Percentiles rank a stretch among this genome's conserved stretches.
These are phyloP conservation scores for Eucidaris tribuloides DNA, from an alignment of 35 echinoderm and acorn worm genomes.

Conservation along the genomic window DNA sequence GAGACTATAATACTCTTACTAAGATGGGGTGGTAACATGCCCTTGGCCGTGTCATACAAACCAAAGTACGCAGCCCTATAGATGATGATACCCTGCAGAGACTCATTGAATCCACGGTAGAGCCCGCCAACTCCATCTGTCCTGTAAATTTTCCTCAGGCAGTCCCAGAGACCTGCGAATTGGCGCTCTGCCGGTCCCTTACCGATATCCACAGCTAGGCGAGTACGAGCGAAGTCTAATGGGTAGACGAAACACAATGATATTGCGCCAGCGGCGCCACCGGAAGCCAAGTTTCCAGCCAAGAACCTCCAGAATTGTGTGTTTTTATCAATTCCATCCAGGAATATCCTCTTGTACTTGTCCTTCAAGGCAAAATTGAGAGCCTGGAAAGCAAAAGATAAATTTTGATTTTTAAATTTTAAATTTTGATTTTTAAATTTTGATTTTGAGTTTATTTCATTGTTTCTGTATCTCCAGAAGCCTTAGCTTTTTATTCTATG, in stretches of 20 bases:
- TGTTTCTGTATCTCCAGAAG: too few species aligned
- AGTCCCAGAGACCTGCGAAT: conserved; percentile 62
- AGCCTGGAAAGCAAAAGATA: conserved; percentile 84
- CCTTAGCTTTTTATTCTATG: too few species aligned
- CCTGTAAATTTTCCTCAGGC: conserved; percentile 61
- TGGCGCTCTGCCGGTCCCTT: conserved; percentile 37
- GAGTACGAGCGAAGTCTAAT: conserved; percentile 76
- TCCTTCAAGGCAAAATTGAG: conserved; percentile 94
- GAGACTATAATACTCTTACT: conserved; percentile 38
- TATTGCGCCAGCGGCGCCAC: conserved; percentile 76
- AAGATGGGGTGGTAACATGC: conserved; percentile 56
- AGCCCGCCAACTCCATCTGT: conserved; percentile 70
- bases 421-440: too few species aligned
- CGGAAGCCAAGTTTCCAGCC: conserved; percentile 71
- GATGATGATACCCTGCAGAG: conserved; percentile 92
- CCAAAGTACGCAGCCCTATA: conserved; percentile 87
- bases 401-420: too few species aligned
- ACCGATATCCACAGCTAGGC: conserved; percentile 77
- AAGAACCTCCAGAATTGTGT: conserved; percentile 77
- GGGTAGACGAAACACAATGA: conserved; percentile 90
- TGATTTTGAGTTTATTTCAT: too few species aligned
- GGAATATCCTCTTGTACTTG: too few species aligned
- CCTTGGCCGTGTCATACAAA: too few species aligned
- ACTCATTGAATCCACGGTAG: conserved; percentile 84
- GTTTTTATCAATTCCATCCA: conserved; percentile 85